Conservation (phyloP, 2,888 invertebrate species). For the Scaptomyza tumidula region DNA sequence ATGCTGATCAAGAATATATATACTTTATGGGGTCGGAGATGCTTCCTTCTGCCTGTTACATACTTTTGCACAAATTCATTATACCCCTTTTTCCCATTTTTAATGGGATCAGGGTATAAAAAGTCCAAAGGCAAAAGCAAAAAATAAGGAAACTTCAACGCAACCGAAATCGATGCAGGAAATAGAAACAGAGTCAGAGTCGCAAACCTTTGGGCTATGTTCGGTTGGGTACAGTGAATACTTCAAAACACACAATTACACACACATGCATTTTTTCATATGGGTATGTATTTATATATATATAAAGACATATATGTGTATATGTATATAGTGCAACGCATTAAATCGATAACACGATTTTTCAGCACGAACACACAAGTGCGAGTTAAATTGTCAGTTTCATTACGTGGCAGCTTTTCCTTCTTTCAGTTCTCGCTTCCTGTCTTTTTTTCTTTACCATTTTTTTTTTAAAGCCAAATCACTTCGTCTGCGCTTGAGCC, state of each 20-base stretch:
- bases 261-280: background rate
- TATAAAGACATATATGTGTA: background rate
- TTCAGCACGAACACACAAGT: constrained; percentile 72
- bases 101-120: too few relatives aligned
- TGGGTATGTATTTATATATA: background rate
- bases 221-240: constrained; percentile 9
- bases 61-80: too few relatives aligned
- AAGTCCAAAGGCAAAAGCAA: constrained; percentile 34
- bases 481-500: constrained; percentile 68
- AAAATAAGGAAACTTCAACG: constrained; percentile 34
- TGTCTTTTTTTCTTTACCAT: constrained; percentile 1
- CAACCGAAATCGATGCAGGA: constrained; percentile 18
- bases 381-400: constrained; percentile 80
- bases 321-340: constrained; percentile 50
- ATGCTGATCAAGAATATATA: too few relatives aligned
- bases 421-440: constrained; percentile 3
- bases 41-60: too few relatives aligned
- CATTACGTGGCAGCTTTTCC: constrained; percentile 64
- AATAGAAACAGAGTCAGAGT: constrained; percentile 11
- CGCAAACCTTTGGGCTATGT: constrained; percentile 58
- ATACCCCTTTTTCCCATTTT: too few relatives aligned
- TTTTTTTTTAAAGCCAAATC: constrained; percentile 70
- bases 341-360: constrained; percentile 81
- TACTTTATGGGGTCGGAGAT: too few relatives aligned
- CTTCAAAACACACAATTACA: constrained; percentile 6